phyloP scores from a whole-genome alignment of 2,113 vertebrate genomes.

The Lagenorhynchus albirostris region DNA sequence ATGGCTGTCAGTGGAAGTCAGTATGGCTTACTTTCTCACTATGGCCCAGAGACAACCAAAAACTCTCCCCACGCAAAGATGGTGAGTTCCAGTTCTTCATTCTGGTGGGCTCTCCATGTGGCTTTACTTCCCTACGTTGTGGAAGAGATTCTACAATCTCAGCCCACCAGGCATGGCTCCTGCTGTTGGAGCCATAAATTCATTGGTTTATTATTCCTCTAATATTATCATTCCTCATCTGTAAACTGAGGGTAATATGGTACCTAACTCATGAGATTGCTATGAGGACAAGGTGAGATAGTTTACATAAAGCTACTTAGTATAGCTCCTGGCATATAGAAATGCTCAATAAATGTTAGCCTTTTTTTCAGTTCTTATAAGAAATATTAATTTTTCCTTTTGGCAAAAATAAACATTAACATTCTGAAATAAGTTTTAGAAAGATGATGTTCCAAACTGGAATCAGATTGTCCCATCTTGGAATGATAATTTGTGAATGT shows the following conservation, averaged over 20 bases:
- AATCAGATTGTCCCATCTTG: neutral
- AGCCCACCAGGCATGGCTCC: neutral
- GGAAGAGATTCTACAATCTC: neutral
- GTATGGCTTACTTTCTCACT: neutral
- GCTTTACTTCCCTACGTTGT: neutral
- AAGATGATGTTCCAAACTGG: neutral
- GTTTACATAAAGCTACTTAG: neutral
- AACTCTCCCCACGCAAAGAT: neutral
- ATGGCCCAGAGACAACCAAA: neutral
- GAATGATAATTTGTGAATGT: neutral
- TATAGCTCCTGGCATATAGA: neutral
- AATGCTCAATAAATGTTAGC: neutral
- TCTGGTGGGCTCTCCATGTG: neutral
- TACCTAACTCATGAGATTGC: neutral
- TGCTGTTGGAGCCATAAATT: neutral
- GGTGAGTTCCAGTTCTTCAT: neutral
- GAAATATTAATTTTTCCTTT: neutral
- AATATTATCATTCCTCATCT: neutral
- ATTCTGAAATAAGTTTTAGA: neutral
- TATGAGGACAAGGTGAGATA: neutral
- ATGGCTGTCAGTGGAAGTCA: neutral
- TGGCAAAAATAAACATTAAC: neutral
- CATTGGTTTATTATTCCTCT: neutral
- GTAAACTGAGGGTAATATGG: neutral
- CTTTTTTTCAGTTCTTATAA: neutral